Evolutionary conservation across 2,888 invertebrate species (phyloP), one percentile per base, ranked within the genome.

Genomic region (Criorhina ranunculi): DNA sequence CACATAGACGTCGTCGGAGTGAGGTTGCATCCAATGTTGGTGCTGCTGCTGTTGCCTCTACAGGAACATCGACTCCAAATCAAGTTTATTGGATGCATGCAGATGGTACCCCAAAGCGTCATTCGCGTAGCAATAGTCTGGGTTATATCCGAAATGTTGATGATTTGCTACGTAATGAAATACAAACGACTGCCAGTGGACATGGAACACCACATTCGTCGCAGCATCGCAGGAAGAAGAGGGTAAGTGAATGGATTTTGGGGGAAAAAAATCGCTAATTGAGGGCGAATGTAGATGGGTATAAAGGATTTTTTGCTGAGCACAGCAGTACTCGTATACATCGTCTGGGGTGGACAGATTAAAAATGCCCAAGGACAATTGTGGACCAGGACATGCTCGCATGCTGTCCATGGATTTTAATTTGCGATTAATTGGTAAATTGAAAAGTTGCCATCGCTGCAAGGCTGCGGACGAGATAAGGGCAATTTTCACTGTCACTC

Each of bases 61-160:
- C 88, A 1, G 64, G 87, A 69, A 72, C 78, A 40, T 83, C 88
- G 37, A 88, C 89, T 2, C 90, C 90, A 66, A 91, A 91, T 88
- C 90, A 91, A 75, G 88, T 91, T 69, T 91, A 90, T 76, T 90
- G 90, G 89, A 86, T 91, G 87, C 91, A 89, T 82, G 89, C 90
- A 86, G 89, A 89, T 46, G 87, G 87, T 31, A 66, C 59, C 60
- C 57, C 80, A 2, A 77, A 82, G 57, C 80, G 76, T 35, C 87
- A 87, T 17, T 88, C 90, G 11, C 90, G 91, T 37, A 91, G 90
- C 89, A 91, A 90, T 78, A 91, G 91, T 87, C 67, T 90, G 81
- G 90, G 89, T 11, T 91, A 89, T 37, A 90, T 91, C 86, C 90
- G 90, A 42, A 91, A 91, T 86, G 89, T 91, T 66, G 91, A 91